phyloP scores from a whole-genome alignment of 2,888 invertebrate species.

The Euclidia mi region DNA sequence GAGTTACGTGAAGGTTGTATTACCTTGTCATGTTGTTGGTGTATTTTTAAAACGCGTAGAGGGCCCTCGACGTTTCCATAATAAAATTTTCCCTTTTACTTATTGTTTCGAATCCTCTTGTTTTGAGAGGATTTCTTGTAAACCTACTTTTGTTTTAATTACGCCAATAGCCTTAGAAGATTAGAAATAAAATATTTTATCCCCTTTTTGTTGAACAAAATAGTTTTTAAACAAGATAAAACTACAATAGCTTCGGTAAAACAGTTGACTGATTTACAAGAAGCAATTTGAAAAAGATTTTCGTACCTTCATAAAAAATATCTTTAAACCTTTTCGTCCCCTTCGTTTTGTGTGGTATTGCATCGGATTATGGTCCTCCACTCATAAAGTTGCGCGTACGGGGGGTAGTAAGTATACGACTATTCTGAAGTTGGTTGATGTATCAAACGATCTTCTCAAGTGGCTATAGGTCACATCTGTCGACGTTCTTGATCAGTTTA shows the following conservation, averaged over 20 bases:
- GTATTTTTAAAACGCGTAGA: conserved; percentile 13
- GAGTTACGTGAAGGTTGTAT: conserved; percentile 8
- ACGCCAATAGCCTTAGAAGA: conserved; percentile 7
- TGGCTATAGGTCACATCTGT: conserved; percentile 41
- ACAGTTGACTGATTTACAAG: background rate
- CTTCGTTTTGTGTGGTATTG: conserved; percentile 25
- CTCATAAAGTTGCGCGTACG: conserved; percentile 38
- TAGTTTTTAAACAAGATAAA: background rate
- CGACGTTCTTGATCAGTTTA: too few species aligned
- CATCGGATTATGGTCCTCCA: conserved; percentile 36
- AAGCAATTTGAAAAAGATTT: background rate
- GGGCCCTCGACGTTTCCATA: conserved; percentile 14
- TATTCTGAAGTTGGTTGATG: conserved; percentile 36
- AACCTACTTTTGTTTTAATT: conserved; percentile 23
- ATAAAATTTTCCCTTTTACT: conserved; percentile 20
- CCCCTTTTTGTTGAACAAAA: background rate
- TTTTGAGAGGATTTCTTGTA: conserved; percentile 14
- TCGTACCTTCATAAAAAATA: background rate
- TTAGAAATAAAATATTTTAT: conserved; percentile 12
- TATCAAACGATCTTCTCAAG: conserved; percentile 14
- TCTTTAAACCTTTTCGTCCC: conserved; percentile 12
- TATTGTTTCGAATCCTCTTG: conserved; percentile 20
- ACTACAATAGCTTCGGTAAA: conserved; percentile 3
- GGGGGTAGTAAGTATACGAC: conserved; percentile 32
- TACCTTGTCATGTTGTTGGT: conserved; percentile 9